phyloP scores from a whole-genome alignment of 2,113 vertebrate genomes.

The Sander lucioperca region DNA sequence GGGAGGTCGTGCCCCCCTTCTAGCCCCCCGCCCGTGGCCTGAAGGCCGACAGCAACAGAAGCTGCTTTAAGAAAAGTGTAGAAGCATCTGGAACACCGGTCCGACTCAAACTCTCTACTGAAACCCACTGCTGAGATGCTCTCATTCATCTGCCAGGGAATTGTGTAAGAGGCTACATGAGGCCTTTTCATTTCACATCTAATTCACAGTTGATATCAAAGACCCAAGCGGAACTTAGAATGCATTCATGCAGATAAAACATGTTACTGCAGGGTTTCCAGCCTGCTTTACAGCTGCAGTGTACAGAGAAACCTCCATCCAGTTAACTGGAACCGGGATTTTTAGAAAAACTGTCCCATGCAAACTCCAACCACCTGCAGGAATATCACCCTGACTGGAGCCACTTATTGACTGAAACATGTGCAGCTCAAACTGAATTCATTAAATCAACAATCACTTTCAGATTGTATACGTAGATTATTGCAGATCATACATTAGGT shows the following conservation, averaged over 20 bases:
- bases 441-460: too few relatives aligned
- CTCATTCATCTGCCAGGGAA: neutral
- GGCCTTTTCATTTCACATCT: constrained; percentile 4
- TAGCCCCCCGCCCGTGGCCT: neutral
- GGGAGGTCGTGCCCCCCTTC: too few relatives aligned
- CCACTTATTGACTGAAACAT: too few relatives aligned
- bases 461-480: too few relatives aligned
- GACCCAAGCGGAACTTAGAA: neutral
- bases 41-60: neutral
- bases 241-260: neutral
- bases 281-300: neutral
- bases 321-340: neutral
- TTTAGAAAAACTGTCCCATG: neutral
- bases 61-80: too few relatives aligned
- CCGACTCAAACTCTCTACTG: neutral
- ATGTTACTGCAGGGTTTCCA: neutral
- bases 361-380: too few relatives aligned
- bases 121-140: neutral
- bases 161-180: neutral
- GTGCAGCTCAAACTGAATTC: too few relatives aligned
- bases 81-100: neutral
- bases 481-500: too few relatives aligned
- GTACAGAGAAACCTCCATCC: neutral
- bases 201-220: neutral
- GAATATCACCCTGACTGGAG: too few relatives aligned